Evolutionary conservation across 2,888 invertebrate genomes (phyloP), one percentile per base, ranked within the genome.

Genomic region (Elmis aenea): DNA sequence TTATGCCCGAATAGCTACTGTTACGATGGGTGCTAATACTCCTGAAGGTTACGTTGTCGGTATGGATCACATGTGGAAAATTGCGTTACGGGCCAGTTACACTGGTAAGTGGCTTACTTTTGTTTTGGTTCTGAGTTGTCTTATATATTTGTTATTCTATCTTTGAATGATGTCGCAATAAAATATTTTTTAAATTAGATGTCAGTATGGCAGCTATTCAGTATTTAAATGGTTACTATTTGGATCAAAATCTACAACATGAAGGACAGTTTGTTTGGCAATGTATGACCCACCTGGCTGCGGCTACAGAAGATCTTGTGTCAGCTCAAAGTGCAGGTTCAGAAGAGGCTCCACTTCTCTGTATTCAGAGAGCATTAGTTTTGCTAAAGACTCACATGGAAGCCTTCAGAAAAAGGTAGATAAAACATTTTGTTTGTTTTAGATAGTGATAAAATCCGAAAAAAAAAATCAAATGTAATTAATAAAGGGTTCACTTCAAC

Each of bases 171-270:
- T n/a, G 22, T 23, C 12, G n/a, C 12, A n/a, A 6, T 16, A 5
- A 26, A n/a, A 35, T 37, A 26, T 22, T 38, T 41, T 32, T 33
- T 26, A 45, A 18, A 54, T 43, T 57, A 68, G 93, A 94, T 61
- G 94, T 95, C 2, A 92, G 92, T 47, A 83, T 93, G 81, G 87
- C 92, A 2, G 93, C 94, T 1, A 94, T 94, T 52, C 91, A 93
- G 62, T 92, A 92, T 62, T 75, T 95, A 35, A 95, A 94, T 65
- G 85, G 85, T 58, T 93, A 91, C 67, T 95, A 94, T 67, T 91
- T 94, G 80, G 88, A 90, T 4, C 86, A 91, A 42, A 88, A 90
- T 59, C 65, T 94, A 24, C 87, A 91, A 50, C 83, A 90, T 54
- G 94, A 94, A 67, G 85, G 87, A 40, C 93, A 94, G 59, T 95